Conservation (phyloP, 1,140 invertebrate genomes). For the Drosophila kurseongensis region DNA sequence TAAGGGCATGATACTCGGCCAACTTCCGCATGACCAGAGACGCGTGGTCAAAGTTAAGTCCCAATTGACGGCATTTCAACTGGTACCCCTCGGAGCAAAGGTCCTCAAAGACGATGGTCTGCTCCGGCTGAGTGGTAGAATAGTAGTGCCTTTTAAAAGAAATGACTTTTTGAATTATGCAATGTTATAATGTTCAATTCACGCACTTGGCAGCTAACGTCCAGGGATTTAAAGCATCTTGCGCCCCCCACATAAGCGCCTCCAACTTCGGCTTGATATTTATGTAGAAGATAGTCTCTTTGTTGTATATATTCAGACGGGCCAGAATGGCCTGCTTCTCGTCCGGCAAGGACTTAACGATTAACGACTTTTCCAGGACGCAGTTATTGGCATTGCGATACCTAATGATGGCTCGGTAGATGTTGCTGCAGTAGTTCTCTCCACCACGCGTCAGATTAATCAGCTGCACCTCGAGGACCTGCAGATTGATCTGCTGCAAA, state of each 20-base stretch:
- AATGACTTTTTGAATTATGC: neutral
- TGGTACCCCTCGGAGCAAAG: constrained; percentile 64
- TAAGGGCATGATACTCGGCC: constrained; percentile 76
- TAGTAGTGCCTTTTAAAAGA: constrained; percentile 84
- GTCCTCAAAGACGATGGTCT: constrained; percentile 79
- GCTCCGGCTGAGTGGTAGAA: constrained; percentile 69
- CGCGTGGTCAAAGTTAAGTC: constrained; percentile 63
- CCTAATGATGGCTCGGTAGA: constrained; percentile 63
- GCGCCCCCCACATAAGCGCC: constrained; percentile 64
- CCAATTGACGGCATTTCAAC: constrained; percentile 73
- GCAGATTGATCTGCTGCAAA: constrained; percentile 59
- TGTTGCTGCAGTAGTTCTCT: constrained; percentile 83
- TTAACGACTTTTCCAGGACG: constrained; percentile 50
- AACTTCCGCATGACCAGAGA: constrained; percentile 67
- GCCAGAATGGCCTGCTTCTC: constrained; percentile 73
- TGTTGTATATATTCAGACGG: constrained; percentile 73
- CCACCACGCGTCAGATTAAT: constrained; percentile 68
- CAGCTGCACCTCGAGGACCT: constrained; percentile 63
- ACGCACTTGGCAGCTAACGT: constrained; percentile 65
- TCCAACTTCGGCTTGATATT: constrained; percentile 75
- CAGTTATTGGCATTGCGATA: constrained; percentile 46
- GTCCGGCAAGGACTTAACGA: constrained; percentile 77
- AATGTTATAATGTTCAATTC: neutral
- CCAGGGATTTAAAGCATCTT: constrained; percentile 18
- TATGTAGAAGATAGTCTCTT: constrained; percentile 75